Evolutionary conservation across 2,888 invertebrate species (phyloP).

Genomic region (Spatulosminthurus flaviceps): DNA sequence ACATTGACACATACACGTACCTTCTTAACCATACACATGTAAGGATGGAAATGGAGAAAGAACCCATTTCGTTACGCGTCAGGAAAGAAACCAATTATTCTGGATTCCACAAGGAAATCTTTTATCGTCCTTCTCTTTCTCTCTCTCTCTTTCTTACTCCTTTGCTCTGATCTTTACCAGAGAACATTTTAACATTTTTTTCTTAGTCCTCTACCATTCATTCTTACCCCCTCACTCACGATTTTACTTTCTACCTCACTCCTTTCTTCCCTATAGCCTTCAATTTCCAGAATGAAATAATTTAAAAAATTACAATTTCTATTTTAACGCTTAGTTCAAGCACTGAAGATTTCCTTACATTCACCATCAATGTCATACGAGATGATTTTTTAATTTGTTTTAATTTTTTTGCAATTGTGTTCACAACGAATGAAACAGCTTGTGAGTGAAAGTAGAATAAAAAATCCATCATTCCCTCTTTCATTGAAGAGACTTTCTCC

Average conservation of each 20-base stretch:
- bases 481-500: too few relatives aligned
- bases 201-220: neutral
- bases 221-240: neutral
- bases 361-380: too few relatives aligned
- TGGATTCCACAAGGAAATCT: constrained; percentile 63
- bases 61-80: constrained; percentile 63
- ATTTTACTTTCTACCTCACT: neutral
- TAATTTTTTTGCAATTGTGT: too few relatives aligned
- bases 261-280: neutral
- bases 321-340: too few relatives aligned
- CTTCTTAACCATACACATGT: neutral
- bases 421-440: too few relatives aligned
- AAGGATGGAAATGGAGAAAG: constrained; percentile 32
- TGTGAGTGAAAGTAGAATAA: too few relatives aligned
- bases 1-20: neutral
- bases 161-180: constrained; percentile 33
- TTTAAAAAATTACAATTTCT: too few relatives aligned
- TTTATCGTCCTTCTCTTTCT: constrained; percentile 57
- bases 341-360: too few relatives aligned
- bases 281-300: too few relatives aligned
- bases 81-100: constrained; percentile 64
- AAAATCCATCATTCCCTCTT: too few relatives aligned
- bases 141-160: too few relatives aligned
- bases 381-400: too few relatives aligned
- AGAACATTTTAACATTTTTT: constrained; percentile 16